Base-by-base conservation (phyloP, 1,140 invertebrate genomes). In the Hesperophylax magnus region DNA sequence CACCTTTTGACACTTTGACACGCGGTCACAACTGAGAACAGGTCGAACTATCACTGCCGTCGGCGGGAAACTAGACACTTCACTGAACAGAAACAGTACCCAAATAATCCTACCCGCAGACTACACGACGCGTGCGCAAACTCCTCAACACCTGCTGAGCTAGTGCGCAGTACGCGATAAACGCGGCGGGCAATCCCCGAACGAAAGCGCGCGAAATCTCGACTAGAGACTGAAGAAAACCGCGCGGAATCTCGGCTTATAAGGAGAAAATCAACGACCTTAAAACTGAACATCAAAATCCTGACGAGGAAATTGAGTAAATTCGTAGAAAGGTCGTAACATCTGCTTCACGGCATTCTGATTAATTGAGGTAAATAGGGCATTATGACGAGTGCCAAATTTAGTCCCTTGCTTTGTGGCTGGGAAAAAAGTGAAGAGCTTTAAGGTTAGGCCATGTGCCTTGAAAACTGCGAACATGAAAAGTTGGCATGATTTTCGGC, bases 1-100 rank as follows among this genome's bases (percentile, higher is more conserved):
- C 67, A 71, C 67, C 67, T 71, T 52, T 47, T 71, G 67, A 71
- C 67, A 47, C 61, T 52, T 47, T 71, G 67, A 71, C 67, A 47
- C 61, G 31, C n/a, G 31, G 67, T 71, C 39, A 47, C 52, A 47
- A 71, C 67, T 71, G 67, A 22, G 67, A 31, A 71, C 67, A 47
- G 67, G 31, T 71, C 67, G 67, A 52, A 71, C 39, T 71, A 71
- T 47, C 61, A 71, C 67, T 71, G 65, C n/a, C 18, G 18, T 15
- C 60, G 22, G 14, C 14, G 61, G 17, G 17, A 14, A 47, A 18
- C 7, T 47, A 31, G 24, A 58, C n/a, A 39, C 34, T 39, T 39
- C 20, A 27, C 9, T 65, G 24, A 22, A 27, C 61, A 15, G 22
- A 15, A 22, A 27, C 61, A 27, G 22, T 9, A 34, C 18, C 60